A percentile compares a stretch with the other conserved stretches of the same genome.
Evolutionary conservation across 1,140 invertebrate genomes (phyloP).

Genomic region (Drosophila repletoides): DNA sequence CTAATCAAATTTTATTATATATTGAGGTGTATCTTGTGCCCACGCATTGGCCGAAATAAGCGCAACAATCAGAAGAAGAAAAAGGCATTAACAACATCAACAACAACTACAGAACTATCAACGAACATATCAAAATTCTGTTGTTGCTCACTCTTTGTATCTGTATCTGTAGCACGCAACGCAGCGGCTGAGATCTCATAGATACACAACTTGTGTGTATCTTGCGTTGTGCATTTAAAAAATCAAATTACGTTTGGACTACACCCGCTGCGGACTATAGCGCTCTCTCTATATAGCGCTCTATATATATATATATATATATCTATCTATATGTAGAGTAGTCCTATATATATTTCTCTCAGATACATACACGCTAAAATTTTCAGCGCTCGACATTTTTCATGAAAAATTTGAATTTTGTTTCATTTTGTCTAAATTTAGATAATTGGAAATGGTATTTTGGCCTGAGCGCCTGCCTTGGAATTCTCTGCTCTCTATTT

Average conservation of each 20-base stretch:
- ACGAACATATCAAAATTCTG: slow-evolving; percentile 20
- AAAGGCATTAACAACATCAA: no score
- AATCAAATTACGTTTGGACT: slow-evolving; percentile 67
- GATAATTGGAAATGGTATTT: slow-evolving; percentile 74
- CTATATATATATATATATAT: slow-evolving; percentile 32
- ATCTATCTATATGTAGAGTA: slow-evolving; percentile 24
- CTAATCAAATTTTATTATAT: slow-evolving; percentile 32
- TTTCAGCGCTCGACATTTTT: slow-evolving; percentile 63
- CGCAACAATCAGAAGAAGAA: no score
- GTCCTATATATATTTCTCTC: slow-evolving; percentile 40
- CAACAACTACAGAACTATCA: slow-evolving; percentile 7
- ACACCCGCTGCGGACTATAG: slow-evolving; percentile 56
- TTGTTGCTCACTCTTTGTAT: slow-evolving; percentile 24
- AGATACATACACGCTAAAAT: slow-evolving; percentile 58
- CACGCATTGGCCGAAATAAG: slow-evolving; percentile 36
- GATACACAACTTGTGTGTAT: slow-evolving; percentile 47
- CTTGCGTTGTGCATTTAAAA: slow-evolving; percentile 59
- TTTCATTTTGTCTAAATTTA: slow-evolving; percentile 80
- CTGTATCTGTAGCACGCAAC: slow-evolving; percentile 27
- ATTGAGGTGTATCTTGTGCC: slow-evolving; percentile 29
- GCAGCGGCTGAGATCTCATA: slow-evolving; percentile 45
- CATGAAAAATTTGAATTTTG: slow-evolving; percentile 80
- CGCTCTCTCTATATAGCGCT: slow-evolving; percentile 55
- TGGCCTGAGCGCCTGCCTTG: slow-evolving; percentile 18
- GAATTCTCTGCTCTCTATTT: slow-evolving; percentile 45